These are phyloP conservation scores for Microctenopoma stevenorrisi DNA, from an alignment of 2,797 vertebrate genomes.

Conservation along the genomic window DNA sequence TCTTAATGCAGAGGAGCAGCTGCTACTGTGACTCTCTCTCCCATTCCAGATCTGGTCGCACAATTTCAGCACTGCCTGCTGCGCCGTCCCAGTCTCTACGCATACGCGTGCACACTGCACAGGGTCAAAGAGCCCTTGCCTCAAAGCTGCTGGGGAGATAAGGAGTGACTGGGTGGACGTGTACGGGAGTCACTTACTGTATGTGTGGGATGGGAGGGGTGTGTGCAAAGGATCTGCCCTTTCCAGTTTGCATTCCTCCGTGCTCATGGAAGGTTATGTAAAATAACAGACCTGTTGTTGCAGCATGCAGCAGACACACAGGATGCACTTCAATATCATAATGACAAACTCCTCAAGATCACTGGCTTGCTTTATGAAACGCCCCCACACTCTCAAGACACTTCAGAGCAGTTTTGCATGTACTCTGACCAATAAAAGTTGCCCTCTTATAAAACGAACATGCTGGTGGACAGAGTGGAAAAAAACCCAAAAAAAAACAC, in stretches of 20 bases:
- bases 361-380: slow-evolving; percentile 25
- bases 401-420: slow-evolving; percentile 33
- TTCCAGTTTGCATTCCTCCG: slow-evolving; percentile 87
- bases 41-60: slow-evolving; percentile 84
- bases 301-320: slow-evolving; percentile 67
- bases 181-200: slow-evolving; percentile 62
- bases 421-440: slow-evolving; percentile 58
- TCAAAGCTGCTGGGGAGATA: slow-evolving; percentile 84
- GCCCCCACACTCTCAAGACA: slow-evolving; percentile 21
- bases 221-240: slow-evolving; percentile 84
- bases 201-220: slow-evolving; percentile 67
- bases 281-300: slow-evolving; percentile 85
- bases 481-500: slow-evolving; percentile 5
- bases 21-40: slow-evolving; percentile 81
- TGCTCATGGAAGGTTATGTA: slow-evolving; percentile 85
- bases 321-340: slow-evolving; percentile 69
- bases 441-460: slow-evolving; percentile 46
- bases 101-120: slow-evolving; percentile 37
- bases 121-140: slow-evolving; percentile 79
- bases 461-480: slow-evolving; percentile 41
- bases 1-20: slow-evolving; percentile 86
- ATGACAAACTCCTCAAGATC: slow-evolving; percentile 17
- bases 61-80: slow-evolving; percentile 72
- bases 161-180: slow-evolving; percentile 70
- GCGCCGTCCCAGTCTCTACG: slow-evolving; percentile 58